Evolutionary conservation across 2,797 vertebrate genomes (phyloP).

Genomic region (Thamnophis elegans): DNA sequence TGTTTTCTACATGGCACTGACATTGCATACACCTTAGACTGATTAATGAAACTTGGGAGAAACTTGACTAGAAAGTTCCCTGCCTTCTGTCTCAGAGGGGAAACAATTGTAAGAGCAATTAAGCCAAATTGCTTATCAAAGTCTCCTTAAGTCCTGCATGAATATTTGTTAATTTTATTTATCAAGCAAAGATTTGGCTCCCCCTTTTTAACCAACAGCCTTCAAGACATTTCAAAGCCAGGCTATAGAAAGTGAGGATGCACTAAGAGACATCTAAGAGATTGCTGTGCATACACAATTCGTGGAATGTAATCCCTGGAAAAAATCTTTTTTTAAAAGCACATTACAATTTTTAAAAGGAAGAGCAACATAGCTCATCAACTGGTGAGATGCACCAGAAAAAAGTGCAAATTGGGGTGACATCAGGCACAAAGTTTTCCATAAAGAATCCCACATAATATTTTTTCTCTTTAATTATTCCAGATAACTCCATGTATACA

Average conservation of each 20-base stretch:
- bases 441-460: background rate
- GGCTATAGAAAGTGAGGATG: background rate
- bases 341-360: background rate
- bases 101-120: too few relatives aligned
- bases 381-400: background rate
- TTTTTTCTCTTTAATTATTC: background rate
- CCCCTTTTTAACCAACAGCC: background rate
- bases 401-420: background rate
- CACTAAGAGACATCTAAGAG: background rate
- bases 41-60: background rate
- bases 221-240: background rate
- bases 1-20: background rate
- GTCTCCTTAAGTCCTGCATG: background rate
- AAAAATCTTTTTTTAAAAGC: background rate
- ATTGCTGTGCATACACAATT: background rate
- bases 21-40: background rate
- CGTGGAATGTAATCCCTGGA: background rate
- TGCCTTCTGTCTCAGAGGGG: background rate
- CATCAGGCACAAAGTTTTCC: background rate
- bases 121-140: background rate
- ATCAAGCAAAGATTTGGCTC: background rate
- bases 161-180: background rate
- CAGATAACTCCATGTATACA: background rate
- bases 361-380: background rate
- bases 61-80: background rate